Conservation (phyloP, 1,140 invertebrate species). For the Drosophila sechellia region DNA sequence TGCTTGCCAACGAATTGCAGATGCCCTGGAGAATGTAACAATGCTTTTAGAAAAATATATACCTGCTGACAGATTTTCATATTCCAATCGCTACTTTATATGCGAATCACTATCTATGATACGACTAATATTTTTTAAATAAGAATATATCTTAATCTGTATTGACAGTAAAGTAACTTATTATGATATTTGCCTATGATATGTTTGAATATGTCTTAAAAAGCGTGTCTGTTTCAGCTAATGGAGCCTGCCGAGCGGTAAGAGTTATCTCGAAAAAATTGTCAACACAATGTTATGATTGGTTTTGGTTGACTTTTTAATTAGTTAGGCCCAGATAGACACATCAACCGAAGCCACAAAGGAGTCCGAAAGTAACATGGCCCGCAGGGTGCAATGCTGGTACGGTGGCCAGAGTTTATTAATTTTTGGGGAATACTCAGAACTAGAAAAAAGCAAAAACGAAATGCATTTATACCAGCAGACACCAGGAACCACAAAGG, state of each 20-base stretch:
- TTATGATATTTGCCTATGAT: no score
- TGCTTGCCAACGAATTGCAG: not conserved
- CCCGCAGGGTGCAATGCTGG: conserved; percentile 25
- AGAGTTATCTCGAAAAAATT: conserved; percentile 28
- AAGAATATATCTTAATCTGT: no score
- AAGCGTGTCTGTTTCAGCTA: not conserved
- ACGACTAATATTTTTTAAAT: no score
- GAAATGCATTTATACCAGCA: conserved; percentile 49
- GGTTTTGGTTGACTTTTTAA: conserved; percentile 70
- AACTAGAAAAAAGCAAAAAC: conserved; percentile 49
- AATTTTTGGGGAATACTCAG: conserved; percentile 54
- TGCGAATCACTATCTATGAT: no score
- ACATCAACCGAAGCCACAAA: conserved; percentile 24
- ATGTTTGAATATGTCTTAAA: not conserved
- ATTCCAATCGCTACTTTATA: no score
- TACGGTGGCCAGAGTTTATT: conserved; percentile 59
- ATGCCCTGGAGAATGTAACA: not conserved
- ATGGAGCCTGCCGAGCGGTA: conserved; percentile 1
- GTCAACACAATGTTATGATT: conserved; percentile 62
- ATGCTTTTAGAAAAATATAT: not conserved
- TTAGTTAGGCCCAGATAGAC: conserved; percentile 51
- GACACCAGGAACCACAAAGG: conserved; percentile 25
- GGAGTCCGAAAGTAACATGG: conserved; percentile 23
- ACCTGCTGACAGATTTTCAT: not conserved
- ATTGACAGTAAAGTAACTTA: no score